Evolutionary conservation across 2,888 invertebrate genomes (phyloP).

Genomic region (Busseola fusca): DNA sequence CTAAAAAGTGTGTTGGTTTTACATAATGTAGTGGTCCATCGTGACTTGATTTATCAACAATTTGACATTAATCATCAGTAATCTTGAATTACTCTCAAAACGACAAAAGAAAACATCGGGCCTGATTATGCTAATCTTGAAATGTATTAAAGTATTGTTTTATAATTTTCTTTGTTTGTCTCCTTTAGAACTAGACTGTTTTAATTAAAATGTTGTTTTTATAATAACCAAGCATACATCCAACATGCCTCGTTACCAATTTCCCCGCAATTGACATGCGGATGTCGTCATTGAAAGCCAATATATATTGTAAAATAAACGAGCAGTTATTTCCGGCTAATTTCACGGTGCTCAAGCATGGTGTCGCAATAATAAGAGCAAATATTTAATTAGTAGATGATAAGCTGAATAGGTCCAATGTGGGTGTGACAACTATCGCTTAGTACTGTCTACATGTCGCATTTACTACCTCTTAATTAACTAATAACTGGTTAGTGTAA

Average conservation of each 20-base stretch:
- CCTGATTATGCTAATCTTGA: not conserved
- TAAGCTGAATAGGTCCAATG: conserved; percentile 45
- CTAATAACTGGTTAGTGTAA: not conserved
- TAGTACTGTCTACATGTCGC: conserved; percentile 36
- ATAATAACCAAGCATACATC: not conserved
- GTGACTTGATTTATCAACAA: not conserved
- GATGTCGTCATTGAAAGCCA: conserved; percentile 37
- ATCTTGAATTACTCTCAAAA: not conserved
- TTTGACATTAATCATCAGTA: not conserved
- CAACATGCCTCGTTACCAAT: conserved; percentile 25
- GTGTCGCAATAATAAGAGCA: conserved; percentile 17
- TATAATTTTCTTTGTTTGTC: not conserved
- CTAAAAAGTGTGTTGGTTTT: not conserved
- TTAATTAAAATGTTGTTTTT: conserved; percentile 11
- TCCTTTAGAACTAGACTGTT: not conserved
- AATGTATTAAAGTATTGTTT: not conserved
- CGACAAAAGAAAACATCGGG: no score
- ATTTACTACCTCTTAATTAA: conserved; percentile 31
- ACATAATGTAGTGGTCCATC: not conserved
- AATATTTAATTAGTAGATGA: conserved; percentile 49
- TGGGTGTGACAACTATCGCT: conserved; percentile 64
- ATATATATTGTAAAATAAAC: conserved; percentile 30
- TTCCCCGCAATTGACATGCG: conserved; percentile 53
- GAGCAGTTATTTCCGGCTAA: conserved; percentile 21
- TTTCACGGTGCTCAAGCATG: conserved; percentile 40